Conservation (phyloP, 2,888 invertebrate genomes). For the Sarcophaga carnaria region DNA sequence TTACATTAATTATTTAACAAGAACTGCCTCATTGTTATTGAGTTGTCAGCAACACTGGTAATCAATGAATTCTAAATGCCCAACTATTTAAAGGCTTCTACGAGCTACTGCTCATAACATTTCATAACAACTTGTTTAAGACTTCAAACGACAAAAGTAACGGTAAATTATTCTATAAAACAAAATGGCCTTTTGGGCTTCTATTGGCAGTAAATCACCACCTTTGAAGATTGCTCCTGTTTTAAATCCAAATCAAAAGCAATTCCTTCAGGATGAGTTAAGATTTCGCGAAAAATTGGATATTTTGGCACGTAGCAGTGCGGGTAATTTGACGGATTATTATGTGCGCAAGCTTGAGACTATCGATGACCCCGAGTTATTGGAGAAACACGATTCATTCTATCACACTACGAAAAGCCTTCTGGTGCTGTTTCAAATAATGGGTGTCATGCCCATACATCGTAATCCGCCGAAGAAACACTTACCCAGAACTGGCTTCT, state of each 20-base stretch:
- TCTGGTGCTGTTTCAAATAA: constrained; percentile 87
- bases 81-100: constrained; percentile 28
- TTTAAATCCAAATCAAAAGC: constrained; percentile 81
- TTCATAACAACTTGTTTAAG: neutral
- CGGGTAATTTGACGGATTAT: constrained; percentile 73
- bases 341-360: constrained; percentile 82
- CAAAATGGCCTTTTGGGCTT: constrained; percentile 79
- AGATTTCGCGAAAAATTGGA: constrained; percentile 78
- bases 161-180: no score
- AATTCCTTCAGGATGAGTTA: constrained; percentile 80
- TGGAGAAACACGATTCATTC: constrained; percentile 87
- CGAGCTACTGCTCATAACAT: no score
- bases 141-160: neutral
- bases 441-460: constrained; percentile 90
- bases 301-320: constrained; percentile 71
- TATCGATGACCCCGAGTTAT: constrained; percentile 83
- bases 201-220: constrained; percentile 72
- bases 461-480: constrained; percentile 83
- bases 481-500: constrained; percentile 83
- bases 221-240: constrained; percentile 77
- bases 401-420: constrained; percentile 88
- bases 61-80: constrained; percentile 40
- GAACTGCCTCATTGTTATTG: no score
- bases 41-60: neutral
- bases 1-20: no score